Base-by-base conservation (phyloP, 2,888 invertebrate species). In the Scrobipalpa costella region DNA sequence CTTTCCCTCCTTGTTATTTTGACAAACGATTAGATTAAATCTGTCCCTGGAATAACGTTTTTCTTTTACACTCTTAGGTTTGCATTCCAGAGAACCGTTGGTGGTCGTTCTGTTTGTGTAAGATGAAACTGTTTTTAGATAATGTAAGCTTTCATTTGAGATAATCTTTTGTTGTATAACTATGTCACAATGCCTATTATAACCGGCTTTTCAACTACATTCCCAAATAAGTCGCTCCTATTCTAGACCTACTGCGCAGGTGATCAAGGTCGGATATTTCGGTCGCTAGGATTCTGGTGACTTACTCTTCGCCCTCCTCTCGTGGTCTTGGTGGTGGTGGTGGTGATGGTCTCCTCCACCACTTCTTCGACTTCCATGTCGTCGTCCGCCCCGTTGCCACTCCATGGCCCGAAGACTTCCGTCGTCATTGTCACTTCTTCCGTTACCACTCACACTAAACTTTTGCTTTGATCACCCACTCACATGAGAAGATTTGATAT, bases 351-450 rank as follows among this genome's bases (percentile, higher is more conserved):
- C 72, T 90, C 89, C 70, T 83, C 80, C 70, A 88, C 87, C 73
- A 81, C 80, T 49, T 78, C 77, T 72, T 78, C 81, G 68, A 76
- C 72, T 47, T 58, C 60, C 49, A 65, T 69, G 17, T 76, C 80
- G 63, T 71, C 82, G 63, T 70, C 77, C 40, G 70, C 74, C 57
- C 67, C 72, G 72, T 73, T 83, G 60, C 55, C 55, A 21, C 17
- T 38, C 92, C 92, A 92, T 77, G 87, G 77, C 76, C 90, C 90
- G 69, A 80, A 92, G 73, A 90, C 88, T 74, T 92, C 92, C 85
- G 92, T 89, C 91, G 92, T 91, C 66, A 68, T 81, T 75, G 69
- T 67, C 69, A 65, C 66, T 73, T 73, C 75, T 62, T 69, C 71
- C 66, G 75, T 62, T 69, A 71, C 66, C 83, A 80, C 80, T 75